Conservation (phyloP, 2,113 vertebrate genomes). For the Carassius gibelio region DNA sequence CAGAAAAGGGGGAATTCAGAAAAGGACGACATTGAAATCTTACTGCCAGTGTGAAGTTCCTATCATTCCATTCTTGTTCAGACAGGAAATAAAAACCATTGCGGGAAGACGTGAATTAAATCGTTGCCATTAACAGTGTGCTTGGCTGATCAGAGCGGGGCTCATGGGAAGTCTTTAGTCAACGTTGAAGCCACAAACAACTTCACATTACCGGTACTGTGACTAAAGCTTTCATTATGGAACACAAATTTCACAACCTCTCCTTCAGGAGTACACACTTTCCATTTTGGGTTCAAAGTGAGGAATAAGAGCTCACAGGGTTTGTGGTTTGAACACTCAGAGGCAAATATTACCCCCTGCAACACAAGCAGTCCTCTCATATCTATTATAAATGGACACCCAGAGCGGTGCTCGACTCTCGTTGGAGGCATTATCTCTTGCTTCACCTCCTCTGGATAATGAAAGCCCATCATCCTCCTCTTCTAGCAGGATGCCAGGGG, state of each 20-base stretch:
- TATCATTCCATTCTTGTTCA: conserved; percentile 76
- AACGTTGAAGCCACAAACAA: conserved; percentile 52
- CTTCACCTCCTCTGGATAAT: conserved; percentile 42
- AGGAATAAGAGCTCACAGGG: background rate
- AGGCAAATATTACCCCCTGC: conserved; percentile 32
- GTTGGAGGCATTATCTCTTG: conserved; percentile 18
- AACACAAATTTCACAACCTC: conserved; percentile 41
- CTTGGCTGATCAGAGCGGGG: conserved; percentile 54
- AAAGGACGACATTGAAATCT: conserved; percentile 48
- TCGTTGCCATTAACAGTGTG: conserved; percentile 63
- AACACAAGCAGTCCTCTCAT: conserved; percentile 16
- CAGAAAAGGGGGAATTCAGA: conserved; percentile 54
- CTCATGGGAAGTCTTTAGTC: conserved; percentile 43
- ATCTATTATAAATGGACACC: conserved; percentile 26
- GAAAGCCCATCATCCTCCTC: conserved; percentile 52
- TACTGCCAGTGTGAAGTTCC: conserved; percentile 69
- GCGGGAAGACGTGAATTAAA: conserved; percentile 67
- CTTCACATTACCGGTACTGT: conserved; percentile 49
- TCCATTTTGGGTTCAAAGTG: background rate
- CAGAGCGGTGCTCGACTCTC: background rate
- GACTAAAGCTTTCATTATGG: conserved; percentile 37
- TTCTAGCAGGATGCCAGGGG: conserved; percentile 49
- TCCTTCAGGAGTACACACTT: background rate
- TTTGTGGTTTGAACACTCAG: conserved; percentile 17
- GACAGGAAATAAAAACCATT: conserved; percentile 72